Percentiles rank a stretch among this genome's conserved stretches.
These are phyloP conservation scores for Euwallacea fornicatus DNA, from an alignment of 1,140 invertebrate species.

Conservation along the genomic window DNA sequence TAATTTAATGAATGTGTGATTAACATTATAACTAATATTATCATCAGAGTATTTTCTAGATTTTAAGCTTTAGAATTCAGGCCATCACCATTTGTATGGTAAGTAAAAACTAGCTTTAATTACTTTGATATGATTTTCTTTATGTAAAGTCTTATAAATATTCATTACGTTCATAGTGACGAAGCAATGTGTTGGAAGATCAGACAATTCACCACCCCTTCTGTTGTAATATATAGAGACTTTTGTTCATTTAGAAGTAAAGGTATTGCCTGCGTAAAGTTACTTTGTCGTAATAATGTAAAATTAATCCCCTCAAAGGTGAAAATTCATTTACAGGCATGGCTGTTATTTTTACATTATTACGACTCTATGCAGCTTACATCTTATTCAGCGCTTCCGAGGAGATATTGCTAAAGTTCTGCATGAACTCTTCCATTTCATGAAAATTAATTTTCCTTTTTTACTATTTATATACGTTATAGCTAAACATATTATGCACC, in stretches of 20 bases:
- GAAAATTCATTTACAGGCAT: slow-evolving; percentile 11
- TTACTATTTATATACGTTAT: background rate
- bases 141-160: slow-evolving; percentile 27
- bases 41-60: too few relatives aligned
- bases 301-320: slow-evolving; percentile 14
- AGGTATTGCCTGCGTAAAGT: slow-evolving; percentile 43
- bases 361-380: slow-evolving; percentile 43
- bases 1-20: too few relatives aligned
- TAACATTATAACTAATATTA: too few relatives aligned
- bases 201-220: slow-evolving; percentile 13
- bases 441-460: slow-evolving; percentile 11
- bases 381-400: slow-evolving; percentile 40
- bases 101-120: slow-evolving; percentile 4
- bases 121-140: background rate
- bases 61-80: too few relatives aligned
- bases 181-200: slow-evolving; percentile 16
- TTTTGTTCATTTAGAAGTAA: slow-evolving; percentile 39
- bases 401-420: slow-evolving; percentile 39
- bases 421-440: slow-evolving; percentile 37
- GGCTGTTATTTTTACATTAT: slow-evolving; percentile 36
- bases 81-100: background rate
- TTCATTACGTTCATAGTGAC: slow-evolving; percentile 32
- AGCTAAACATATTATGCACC: background rate
- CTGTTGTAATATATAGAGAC: slow-evolving; percentile 30
- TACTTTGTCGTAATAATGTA: slow-evolving; percentile 42